These are phyloP conservation scores for Apeltes quadracus DNA, from an alignment of 2,113 vertebrate genomes.

Conservation along the genomic window DNA sequence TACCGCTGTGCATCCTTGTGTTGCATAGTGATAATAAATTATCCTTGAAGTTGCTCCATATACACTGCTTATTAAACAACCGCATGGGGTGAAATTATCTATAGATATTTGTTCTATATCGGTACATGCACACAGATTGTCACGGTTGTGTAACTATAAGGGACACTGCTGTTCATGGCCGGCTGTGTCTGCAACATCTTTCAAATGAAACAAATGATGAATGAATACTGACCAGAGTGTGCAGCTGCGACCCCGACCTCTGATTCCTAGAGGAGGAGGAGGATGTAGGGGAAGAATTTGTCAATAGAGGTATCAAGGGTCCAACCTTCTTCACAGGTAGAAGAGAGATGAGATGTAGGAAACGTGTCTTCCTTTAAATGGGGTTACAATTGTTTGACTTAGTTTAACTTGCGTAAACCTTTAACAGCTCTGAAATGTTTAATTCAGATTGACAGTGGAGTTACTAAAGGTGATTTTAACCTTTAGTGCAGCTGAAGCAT, in stretches of 20 bases:
- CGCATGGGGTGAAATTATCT: background rate
- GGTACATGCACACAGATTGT: background rate
- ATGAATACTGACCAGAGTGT: conserved; percentile 17
- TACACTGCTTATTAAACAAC: background rate
- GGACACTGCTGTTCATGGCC: conserved; percentile 9
- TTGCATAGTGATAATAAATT: background rate
- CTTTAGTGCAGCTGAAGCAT: background rate
- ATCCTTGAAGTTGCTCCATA: background rate
- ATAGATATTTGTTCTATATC: background rate
- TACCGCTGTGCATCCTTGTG: background rate
- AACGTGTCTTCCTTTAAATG: background rate
- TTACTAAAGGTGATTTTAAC: background rate
- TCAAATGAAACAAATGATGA: conserved; percentile 10
- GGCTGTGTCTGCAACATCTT: conserved; percentile 20
- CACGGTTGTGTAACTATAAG: conserved; percentile 1
- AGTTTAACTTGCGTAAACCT: background rate
- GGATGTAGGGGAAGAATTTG: background rate
- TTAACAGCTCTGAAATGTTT: background rate
- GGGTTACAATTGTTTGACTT: background rate
- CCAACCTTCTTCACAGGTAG: background rate
- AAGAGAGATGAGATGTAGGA: background rate
- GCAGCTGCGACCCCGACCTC: conserved; percentile 1
- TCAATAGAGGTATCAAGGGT: conserved; percentile 9
- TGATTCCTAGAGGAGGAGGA: conserved; percentile 4
- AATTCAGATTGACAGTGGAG: background rate